A percentile compares a stretch with the other conserved stretches of the same genome.
Evolutionary conservation across 2,113 vertebrate species (phyloP).

Genomic region (Actinemys pallida): DNA sequence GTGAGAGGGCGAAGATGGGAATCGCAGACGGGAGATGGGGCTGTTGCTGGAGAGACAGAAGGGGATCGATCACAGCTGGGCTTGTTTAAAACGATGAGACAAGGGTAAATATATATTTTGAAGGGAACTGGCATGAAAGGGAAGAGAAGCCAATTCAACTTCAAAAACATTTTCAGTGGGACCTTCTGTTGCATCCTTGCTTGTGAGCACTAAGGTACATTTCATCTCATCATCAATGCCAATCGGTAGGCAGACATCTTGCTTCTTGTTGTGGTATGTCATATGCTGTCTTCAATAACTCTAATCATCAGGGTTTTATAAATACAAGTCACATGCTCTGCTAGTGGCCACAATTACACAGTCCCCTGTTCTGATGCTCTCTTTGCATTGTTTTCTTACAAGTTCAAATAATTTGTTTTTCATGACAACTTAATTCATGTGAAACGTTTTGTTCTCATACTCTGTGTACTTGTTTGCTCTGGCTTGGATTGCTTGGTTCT

Average conservation of each 20-base stretch:
- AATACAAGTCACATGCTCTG: neutral
- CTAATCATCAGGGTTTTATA: neutral
- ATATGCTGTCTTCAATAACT: neutral
- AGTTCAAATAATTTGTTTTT: slow-evolving; percentile 62
- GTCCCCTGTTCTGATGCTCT: neutral
- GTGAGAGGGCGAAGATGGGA: neutral
- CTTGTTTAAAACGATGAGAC: neutral
- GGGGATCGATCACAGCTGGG: neutral
- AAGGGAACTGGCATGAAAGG: neutral
- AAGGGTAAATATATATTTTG: neutral
- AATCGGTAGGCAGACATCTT: neutral
- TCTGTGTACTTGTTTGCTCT: slow-evolving; percentile 73
- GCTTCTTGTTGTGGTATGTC: neutral
- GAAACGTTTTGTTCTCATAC: slow-evolving; percentile 75
- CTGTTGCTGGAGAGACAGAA: neutral
- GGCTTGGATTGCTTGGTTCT: neutral
- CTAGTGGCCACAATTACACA: neutral
- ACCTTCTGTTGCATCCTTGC: neutral
- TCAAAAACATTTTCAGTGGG: neutral
- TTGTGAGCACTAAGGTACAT: neutral
- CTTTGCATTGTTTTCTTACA: slow-evolving; percentile 51
- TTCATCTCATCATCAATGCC: neutral
- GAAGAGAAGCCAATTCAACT: neutral
- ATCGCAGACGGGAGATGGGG: neutral
- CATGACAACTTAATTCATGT: slow-evolving; percentile 62